Evolutionary conservation across 1,140 invertebrate genomes (phyloP), one percentile per base, ranked within the genome.

Genomic region (Drosophila varians): DNA sequence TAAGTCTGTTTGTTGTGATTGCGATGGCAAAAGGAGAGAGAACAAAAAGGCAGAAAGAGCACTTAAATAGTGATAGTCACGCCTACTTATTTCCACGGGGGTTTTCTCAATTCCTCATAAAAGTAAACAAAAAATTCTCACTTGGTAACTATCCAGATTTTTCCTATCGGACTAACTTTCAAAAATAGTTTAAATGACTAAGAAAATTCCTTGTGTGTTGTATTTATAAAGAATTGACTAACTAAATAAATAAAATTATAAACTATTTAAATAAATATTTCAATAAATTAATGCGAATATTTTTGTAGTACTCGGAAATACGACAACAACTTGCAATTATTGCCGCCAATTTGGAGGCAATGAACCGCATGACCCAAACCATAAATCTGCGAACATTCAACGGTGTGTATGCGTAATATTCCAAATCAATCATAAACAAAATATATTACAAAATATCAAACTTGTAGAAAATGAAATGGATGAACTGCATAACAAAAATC

Each of bases 381-480:
- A 76, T 89, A 11, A 86, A 90, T 61, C 60, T 91, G 52, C 79
- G 87, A 34, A 83, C 78, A 31, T 90, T 90, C 40, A 88, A 87
- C 46, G 87, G 90, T 91, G 66, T 40, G 14, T n/a, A 14, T 16
- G 1, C 16, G 8, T 53, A 12, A 43, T 43, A 18, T 42, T 4
- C 2, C 7, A 19, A 42, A 18, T n/a, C n/a, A 14, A 14, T 12
- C 3, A 18, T 7, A 8, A 18, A 91, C 2, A 31, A 4, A 3
- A 11, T 31, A 3, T 31, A 2, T 31, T 31, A 0, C 11, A 3
- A n/a, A 3, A 31, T 4, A n/a, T n/a, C n/a, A n/a, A n/a, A n/a
- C n/a, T n/a, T n/a, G n/a, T n/a, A 31, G 90, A 91, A 42, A 91
- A 87, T 47, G 90, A 91, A 64, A 87, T 91, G 80, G 82, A 84